Evolutionary conservation across 2,888 invertebrate species (phyloP).

Genomic region (Hydrotaea cyrtoneurina): DNA sequence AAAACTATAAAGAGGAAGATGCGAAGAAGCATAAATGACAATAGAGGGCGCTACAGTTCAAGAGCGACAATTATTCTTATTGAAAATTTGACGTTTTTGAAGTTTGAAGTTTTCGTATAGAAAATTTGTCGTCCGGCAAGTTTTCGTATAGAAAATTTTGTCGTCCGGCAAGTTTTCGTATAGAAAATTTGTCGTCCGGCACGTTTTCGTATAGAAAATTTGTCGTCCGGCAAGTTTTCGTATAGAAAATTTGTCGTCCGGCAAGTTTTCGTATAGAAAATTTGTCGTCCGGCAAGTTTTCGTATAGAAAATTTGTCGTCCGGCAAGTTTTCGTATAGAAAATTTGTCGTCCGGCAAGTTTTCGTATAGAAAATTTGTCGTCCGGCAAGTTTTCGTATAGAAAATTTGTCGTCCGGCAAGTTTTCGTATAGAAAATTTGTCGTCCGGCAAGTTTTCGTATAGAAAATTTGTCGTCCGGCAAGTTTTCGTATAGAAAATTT

Average conservation of each 20-base stretch:
- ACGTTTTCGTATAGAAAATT: too few relatives aligned
- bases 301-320: too few relatives aligned
- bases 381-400: not conserved
- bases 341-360: not conserved
- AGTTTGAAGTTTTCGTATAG: not conserved
- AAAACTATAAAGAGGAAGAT: not conserved
- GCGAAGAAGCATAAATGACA: not conserved
- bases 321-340: not conserved
- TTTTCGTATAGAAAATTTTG: too few relatives aligned
- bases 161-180: too few relatives aligned
- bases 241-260: too few relatives aligned
- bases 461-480: not conserved
- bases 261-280: too few relatives aligned
- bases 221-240: too few relatives aligned
- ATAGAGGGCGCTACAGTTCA: not conserved
- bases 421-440: not conserved
- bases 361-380: not conserved
- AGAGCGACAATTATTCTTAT: too few relatives aligned
- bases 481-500: not conserved
- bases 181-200: too few relatives aligned
- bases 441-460: not conserved
- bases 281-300: too few relatives aligned
- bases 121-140: too few relatives aligned
- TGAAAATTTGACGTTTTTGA: not conserved
- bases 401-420: not conserved